Evolutionary conservation across 2,888 invertebrate species (phyloP), one percentile per base, ranked within the genome.

Genomic region (Aromia moschata): DNA sequence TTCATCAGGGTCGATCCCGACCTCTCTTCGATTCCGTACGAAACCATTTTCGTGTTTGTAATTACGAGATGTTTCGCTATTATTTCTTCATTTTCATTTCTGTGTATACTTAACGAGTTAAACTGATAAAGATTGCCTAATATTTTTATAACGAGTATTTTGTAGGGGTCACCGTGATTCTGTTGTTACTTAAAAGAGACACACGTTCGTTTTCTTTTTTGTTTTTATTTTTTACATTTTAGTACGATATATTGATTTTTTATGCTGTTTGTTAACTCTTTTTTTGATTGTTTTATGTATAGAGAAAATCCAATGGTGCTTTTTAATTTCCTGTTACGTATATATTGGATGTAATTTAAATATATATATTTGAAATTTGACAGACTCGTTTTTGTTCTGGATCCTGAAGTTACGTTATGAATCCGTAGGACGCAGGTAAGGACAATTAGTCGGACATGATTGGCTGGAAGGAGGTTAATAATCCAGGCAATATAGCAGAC

Each of bases 241-340:
- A 36, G 51, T 56, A 16, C 55, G 46, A 46, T 20, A 53, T 38
- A 40, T 36, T 57, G 47, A 47, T 54, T 56, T 57, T 56, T 55
- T 57, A 58, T 45, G 59, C 53, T 53, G 52, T 61, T 62, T 60
- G 58, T 64, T 64, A 58, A 57, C 30, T 47, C 36, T 60, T 58
- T 58, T 58, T 62, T n/a, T n/a, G n/a, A n/a, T n/a, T 16, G 52
- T 57, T 52, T 46, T 59, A 59, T 64, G 58, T 59, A 56, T 57
- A 33, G 49, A 45, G 58, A 51, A 56, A 62, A 59, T 57, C 52
- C 59, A 40, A 64, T 58, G 61, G 59, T 62, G 64, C 61, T 64
- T 64, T 62, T 59, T 59, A 62, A 57, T 64, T 62, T 62, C 54
- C 55, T 64, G 64, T 64, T 64, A 56, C 59, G 57, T 37, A 47